phyloP scores from a whole-genome alignment of 2,888 invertebrate species.

The Brachyptera putata region DNA sequence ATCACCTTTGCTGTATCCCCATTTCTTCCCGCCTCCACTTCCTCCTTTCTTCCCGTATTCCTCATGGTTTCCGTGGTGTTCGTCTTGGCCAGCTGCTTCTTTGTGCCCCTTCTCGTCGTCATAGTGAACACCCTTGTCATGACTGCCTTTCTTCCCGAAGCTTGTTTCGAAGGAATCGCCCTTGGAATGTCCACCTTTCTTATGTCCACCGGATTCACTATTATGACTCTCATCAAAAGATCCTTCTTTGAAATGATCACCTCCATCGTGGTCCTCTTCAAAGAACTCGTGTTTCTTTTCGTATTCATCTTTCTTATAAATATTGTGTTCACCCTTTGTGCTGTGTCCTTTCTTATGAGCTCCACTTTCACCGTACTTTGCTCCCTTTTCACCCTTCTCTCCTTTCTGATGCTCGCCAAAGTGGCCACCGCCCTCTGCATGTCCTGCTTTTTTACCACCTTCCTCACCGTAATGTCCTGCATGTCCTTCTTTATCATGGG shows the following conservation, averaged over 20 bases:
- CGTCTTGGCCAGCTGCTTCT: constrained; percentile 32
- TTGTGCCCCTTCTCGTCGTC: constrained; percentile 34
- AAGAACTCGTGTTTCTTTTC: constrained; percentile 72
- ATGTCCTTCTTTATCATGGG: constrained; percentile 64
- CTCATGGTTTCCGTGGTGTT: constrained; percentile 27
- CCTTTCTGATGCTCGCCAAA: constrained; percentile 62
- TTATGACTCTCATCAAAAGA: constrained; percentile 54
- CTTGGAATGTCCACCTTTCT: constrained; percentile 36
- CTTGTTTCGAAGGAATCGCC: constrained; percentile 53
- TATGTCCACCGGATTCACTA: constrained; percentile 44
- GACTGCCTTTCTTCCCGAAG: constrained; percentile 45
- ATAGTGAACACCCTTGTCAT: constrained; percentile 36
- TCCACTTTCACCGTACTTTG: constrained; percentile 55
- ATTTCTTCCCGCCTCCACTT: constrained; percentile 22
- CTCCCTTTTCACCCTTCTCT: constrained; percentile 61
- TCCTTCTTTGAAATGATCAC: constrained; percentile 61
- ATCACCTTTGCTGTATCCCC: constrained; percentile 20
- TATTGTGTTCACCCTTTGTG: constrained; percentile 68
- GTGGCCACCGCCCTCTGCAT: constrained; percentile 60
- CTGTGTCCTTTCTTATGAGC: constrained; percentile 69
- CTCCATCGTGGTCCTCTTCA: constrained; percentile 67
- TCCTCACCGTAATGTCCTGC: constrained; percentile 60
- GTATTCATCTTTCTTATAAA: constrained; percentile 71
- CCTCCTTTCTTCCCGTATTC: constrained; percentile 34
- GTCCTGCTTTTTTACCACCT: constrained; percentile 57